Conservation (phyloP, 2,113 vertebrate genomes). For the Oncorhynchus keta region DNA sequence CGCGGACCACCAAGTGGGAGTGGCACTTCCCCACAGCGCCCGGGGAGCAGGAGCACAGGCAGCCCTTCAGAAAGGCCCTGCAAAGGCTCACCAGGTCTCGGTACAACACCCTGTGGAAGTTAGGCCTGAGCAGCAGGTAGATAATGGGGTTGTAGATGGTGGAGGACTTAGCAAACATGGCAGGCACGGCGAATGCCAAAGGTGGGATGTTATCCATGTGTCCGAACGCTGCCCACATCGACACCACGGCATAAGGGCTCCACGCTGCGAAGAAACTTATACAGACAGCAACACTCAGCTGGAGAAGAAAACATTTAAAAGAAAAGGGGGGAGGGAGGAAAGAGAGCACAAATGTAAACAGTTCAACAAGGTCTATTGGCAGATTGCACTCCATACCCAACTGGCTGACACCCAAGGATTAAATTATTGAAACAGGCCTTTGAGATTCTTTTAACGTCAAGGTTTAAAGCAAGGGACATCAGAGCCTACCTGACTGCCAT, state of each 20-base stretch:
- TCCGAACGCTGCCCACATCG: slow-evolving; percentile 79
- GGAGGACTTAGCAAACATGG: slow-evolving; percentile 79
- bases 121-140: slow-evolving; percentile 72
- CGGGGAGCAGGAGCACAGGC: slow-evolving; percentile 44
- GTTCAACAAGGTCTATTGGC: too few species aligned
- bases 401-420: too few species aligned
- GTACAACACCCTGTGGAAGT: slow-evolving; percentile 59
- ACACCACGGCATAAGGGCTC: slow-evolving; percentile 77
- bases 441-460: too few species aligned
- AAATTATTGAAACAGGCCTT: too few species aligned
- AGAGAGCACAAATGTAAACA: neutral
- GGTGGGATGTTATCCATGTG: slow-evolving; percentile 70
- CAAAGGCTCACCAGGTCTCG: slow-evolving; percentile 57
- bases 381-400: neutral
- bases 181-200: slow-evolving; percentile 74
- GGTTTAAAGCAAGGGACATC: too few species aligned
- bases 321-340: neutral
- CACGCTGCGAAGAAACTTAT: slow-evolving; percentile 76
- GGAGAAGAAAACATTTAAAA: slow-evolving; percentile 11
- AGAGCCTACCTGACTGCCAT: too few species aligned
- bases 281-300: slow-evolving; percentile 76
- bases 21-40: too few species aligned
- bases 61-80: slow-evolving; percentile 47
- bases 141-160: slow-evolving; percentile 76
- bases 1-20: slow-evolving; percentile 14